Percentiles rank a stretch among this genome's conserved stretches.
phyloP scores from a whole-genome alignment of 2,797 vertebrate genomes.

The Oceanodroma leucorhoa region DNA sequence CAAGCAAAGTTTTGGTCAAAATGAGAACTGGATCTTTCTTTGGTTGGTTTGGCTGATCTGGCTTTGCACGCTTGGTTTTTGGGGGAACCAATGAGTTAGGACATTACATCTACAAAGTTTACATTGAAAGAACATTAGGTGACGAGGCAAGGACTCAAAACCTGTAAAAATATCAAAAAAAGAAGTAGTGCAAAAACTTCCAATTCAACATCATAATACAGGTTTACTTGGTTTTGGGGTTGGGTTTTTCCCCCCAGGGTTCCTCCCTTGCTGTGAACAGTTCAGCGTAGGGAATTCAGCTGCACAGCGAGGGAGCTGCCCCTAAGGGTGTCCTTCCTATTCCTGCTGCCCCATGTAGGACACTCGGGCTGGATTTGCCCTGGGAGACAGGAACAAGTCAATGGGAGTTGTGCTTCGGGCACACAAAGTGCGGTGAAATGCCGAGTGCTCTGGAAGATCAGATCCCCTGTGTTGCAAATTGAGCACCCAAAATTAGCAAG shows the following conservation, averaged over 20 bases:
- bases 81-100: neutral
- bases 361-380: neutral
- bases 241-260: accelerated
- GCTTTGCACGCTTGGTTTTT: neutral
- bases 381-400: neutral
- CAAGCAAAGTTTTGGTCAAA: neutral
- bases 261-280: neutral
- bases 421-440: accelerated
- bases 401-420: neutral
- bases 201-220: neutral
- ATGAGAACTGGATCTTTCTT: neutral
- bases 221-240: neutral
- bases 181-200: neutral
- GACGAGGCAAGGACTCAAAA: neutral
- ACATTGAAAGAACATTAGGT: neutral
- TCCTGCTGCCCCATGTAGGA: neutral
- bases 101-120: neutral
- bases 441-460: neutral
- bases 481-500: constrained; percentile 23
- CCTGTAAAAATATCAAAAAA: neutral
- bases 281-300: neutral
- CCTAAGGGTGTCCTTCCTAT: neutral
- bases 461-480: neutral
- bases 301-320: neutral
- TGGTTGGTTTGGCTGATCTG: neutral